Base-by-base conservation (phyloP, 2,888 invertebrate genomes). In the Polydrusus cervinus region DNA sequence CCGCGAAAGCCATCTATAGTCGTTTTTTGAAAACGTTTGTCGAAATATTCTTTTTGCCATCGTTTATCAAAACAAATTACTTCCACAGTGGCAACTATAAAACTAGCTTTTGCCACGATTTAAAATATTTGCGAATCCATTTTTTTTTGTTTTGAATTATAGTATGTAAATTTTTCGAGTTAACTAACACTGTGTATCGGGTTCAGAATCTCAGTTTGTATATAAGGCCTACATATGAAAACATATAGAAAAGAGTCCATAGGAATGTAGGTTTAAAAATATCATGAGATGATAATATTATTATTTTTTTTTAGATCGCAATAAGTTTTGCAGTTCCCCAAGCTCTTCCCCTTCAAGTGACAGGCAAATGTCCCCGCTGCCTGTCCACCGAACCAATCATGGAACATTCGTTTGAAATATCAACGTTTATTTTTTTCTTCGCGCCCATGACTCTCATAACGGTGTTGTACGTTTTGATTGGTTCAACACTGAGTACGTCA, bases 401-500 rank as follows among this genome's bases (percentile, higher is more conserved):
- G 62, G 91, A 91, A 74, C 92, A 94, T 87, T 92, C 93, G 78
- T 95, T 95, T 84, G 93, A 94, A 83, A 91, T 95, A 82, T 95
- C 96, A 13, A 92, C 93, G 81, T 91, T 93, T 84, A 88, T 96
- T 82, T 95, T 96, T 87, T 97, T 97, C 85, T 91, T 95, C 47
- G 91, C 93, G 53, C 97, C 96, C 1, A 95, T 97, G 95, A 93
- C 94, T 40, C 89, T 96, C 76, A 95, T 97, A 84, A 92, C 93
- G 40, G 93, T 95, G 78, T 88, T 97, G 76, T 97, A 97, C 84
- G 90, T 93, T 68, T 88, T 94, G 79, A 94, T 94, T 81, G 94
- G 93, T 0, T 86, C 93, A 55, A 93, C 93, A 84, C 87, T 94
- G 78, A 90, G 91, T 61, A 92, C 93, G 43, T 87, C 91, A 1